Evolutionary conservation across 2,113 vertebrate species (phyloP).

Genomic region (Campylorhamphus procurvoides): DNA sequence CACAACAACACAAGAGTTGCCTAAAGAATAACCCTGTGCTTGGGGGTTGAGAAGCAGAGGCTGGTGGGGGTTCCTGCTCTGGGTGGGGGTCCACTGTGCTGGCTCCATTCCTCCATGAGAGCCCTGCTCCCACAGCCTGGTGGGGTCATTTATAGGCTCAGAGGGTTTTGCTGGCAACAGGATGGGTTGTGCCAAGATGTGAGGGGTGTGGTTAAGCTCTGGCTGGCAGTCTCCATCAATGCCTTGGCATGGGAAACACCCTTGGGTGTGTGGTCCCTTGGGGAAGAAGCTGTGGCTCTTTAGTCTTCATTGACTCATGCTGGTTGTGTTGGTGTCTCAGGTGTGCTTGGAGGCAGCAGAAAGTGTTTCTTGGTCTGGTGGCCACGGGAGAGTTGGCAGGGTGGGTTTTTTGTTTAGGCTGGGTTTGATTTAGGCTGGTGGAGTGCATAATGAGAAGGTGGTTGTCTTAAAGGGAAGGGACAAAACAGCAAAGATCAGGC

Average conservation of each 20-base stretch:
- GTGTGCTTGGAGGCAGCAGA: background rate
- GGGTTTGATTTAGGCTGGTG: background rate
- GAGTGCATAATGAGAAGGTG: fast-evolving
- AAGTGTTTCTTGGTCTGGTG: background rate
- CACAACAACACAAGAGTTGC: background rate
- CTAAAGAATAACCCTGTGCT: background rate
- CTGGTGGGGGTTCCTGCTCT: background rate
- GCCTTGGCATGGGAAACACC: background rate
- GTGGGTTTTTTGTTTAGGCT: background rate
- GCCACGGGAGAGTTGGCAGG: background rate
- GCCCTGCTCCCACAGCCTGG: background rate
- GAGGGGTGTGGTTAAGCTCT: background rate
- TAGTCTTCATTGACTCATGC: fast-evolving
- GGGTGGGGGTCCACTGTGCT: fast-evolving
- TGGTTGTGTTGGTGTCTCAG: background rate
- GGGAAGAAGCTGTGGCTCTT: background rate
- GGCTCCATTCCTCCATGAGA: fast-evolving
- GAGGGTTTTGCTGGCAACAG: background rate
- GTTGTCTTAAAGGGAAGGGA: background rate
- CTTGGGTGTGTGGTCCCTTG: background rate
- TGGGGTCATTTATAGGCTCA: background rate
- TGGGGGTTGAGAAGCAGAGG: background rate
- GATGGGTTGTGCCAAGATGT: fast-evolving
- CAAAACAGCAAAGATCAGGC: background rate
- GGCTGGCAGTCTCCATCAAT: background rate